Conservation (phyloP, 2,888 invertebrate species). For the Drosophila meridiana region DNA sequence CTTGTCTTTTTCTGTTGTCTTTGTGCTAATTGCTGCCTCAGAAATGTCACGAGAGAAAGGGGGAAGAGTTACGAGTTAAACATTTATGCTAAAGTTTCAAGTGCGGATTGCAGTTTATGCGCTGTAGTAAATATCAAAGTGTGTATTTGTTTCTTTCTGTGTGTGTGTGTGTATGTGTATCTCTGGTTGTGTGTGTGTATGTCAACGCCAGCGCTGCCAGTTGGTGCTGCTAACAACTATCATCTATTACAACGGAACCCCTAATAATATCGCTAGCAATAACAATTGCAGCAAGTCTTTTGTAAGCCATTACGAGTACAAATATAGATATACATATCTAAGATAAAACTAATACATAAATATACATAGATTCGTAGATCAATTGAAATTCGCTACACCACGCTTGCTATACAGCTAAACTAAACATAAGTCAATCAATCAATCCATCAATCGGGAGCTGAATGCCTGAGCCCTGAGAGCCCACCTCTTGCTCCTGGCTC, state of each 20-base stretch:
- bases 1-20: not conserved
- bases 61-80: slow-evolving; percentile 25
- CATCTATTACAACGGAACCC: slow-evolving; percentile 41
- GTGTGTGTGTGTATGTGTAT: slow-evolving; percentile 24
- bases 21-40: slow-evolving; percentile 52
- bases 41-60: not conserved
- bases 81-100: slow-evolving; percentile 63
- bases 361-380: slow-evolving; percentile 38
- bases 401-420: slow-evolving; percentile 58
- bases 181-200: slow-evolving; percentile 44
- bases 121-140: slow-evolving; percentile 57
- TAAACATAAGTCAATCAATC: slow-evolving; percentile 55
- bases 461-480: not conserved
- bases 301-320: slow-evolving; percentile 72
- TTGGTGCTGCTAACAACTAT: slow-evolving; percentile 69
- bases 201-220: slow-evolving; percentile 80
- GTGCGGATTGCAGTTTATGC: slow-evolving; percentile 66
- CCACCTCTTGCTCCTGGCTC: not conserved
- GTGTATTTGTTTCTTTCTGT: not conserved
- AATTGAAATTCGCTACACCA: slow-evolving; percentile 72
- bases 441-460: not conserved
- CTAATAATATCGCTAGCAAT: slow-evolving; percentile 65
- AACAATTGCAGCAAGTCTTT: slow-evolving; percentile 69
- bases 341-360: slow-evolving; percentile 54
- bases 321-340: slow-evolving; percentile 43